These are phyloP conservation scores for Sebastes wilsoni DNA, from an alignment of 2,797 vertebrate species.

Conservation along the genomic window DNA sequence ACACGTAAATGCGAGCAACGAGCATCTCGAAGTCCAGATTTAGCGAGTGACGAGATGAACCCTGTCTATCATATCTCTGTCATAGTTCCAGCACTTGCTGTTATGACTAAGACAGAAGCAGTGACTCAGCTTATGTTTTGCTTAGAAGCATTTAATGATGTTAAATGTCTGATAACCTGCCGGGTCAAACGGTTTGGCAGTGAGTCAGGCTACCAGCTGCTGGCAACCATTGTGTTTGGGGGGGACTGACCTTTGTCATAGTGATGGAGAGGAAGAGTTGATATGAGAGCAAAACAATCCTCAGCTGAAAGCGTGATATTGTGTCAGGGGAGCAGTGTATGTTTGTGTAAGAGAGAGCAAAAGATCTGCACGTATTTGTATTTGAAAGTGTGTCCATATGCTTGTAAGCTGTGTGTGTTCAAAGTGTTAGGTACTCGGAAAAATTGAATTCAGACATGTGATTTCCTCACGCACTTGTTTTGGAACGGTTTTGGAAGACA, in stretches of 20 bases:
- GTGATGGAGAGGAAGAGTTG: slow-evolving; percentile 41
- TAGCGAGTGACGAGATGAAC: neutral
- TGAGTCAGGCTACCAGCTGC: slow-evolving; percentile 72
- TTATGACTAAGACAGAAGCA: slow-evolving; percentile 30
- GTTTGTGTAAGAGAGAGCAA: neutral
- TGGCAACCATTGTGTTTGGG: slow-evolving; percentile 56
- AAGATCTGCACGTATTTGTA: neutral
- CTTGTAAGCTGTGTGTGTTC: neutral
- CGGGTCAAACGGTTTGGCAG: slow-evolving; percentile 41
- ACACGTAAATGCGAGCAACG: neutral
- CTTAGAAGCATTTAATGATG: slow-evolving; percentile 28
- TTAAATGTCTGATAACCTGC: slow-evolving; percentile 38
- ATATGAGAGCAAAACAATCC: slow-evolving; percentile 42
- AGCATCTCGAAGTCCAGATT: neutral
- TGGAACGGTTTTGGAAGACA: neutral
- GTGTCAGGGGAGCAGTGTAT: slow-evolving; percentile 10
- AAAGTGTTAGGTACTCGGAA: neutral
- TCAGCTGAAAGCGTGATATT: slow-evolving; percentile 25
- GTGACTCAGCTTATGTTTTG: slow-evolving; percentile 48
- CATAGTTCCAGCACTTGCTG: neutral
- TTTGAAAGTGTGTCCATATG: neutral
- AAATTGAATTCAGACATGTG: neutral
- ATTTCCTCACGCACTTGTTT: neutral
- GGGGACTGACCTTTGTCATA: slow-evolving; percentile 58
- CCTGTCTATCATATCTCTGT: neutral